Conservation (phyloP, 2,888 invertebrate species). For the Sericinus montela region DNA sequence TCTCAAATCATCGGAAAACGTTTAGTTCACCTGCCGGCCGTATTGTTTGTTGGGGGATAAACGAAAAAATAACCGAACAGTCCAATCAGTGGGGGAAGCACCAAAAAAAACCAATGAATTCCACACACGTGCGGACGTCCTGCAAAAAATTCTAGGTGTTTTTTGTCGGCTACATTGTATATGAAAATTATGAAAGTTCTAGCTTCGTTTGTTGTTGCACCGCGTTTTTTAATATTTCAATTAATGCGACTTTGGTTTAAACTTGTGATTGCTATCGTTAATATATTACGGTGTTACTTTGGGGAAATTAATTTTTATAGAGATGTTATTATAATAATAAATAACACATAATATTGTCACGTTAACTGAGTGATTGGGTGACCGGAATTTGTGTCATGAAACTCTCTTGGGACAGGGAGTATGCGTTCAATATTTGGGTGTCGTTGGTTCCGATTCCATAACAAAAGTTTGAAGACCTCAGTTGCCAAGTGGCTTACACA, state of each 20-base stretch:
- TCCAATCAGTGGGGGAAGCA: conserved; percentile 70
- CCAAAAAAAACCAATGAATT: conserved; percentile 65
- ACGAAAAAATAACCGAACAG: conserved; percentile 48
- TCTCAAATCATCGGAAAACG: conserved; percentile 32
- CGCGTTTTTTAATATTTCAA: conserved; percentile 4
- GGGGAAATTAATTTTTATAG: no score
- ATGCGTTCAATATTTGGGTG: no score
- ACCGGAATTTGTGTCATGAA: no score
- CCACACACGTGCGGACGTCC: conserved; percentile 58
- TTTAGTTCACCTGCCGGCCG: conserved; percentile 55
- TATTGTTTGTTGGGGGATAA: conserved; percentile 46
- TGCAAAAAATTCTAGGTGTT: conserved; percentile 49
- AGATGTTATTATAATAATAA: no score
- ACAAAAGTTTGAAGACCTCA: no score
- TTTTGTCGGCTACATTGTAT: conserved; percentile 46
- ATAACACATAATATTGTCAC: no score
- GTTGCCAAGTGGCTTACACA: no score
- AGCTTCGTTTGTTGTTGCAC: conserved; percentile 24
- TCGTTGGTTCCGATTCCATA: no score
- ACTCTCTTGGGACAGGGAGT: no score
- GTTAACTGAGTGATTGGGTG: no score
- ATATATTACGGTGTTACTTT: no score
- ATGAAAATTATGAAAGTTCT: conserved; percentile 24
- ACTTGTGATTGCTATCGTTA: no score
- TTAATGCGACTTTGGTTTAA: not conserved